These are phyloP conservation scores for Alces alces DNA, from an alignment of 2,113 vertebrate genomes.

Conservation along the genomic window DNA sequence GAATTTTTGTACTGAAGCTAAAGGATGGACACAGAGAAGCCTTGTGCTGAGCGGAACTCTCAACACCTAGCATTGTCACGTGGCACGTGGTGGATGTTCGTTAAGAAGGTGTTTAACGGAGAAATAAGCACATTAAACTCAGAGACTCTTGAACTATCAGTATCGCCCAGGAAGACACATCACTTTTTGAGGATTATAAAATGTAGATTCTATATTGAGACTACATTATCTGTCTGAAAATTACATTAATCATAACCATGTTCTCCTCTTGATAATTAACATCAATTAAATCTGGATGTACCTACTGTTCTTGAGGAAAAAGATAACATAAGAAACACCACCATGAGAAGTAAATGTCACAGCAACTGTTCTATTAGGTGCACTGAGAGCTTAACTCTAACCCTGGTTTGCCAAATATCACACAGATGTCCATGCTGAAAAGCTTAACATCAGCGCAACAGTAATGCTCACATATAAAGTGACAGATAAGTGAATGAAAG, in stretches of 20 bases:
- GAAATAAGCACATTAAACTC: not conserved
- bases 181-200: slow-evolving; percentile 84
- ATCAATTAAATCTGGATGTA: not conserved
- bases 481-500: slow-evolving; percentile 90
- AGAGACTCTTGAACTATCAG: not conserved
- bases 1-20: not conserved
- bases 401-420: not conserved
- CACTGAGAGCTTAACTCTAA: not conserved
- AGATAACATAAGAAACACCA: not conserved
- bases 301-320: not conserved
- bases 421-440: not conserved
- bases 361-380: not conserved
- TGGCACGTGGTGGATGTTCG: rapidly evolving
- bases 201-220: not conserved
- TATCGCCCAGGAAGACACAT: slow-evolving; percentile 76
- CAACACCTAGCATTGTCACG: not conserved
- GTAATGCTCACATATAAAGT: slow-evolving; percentile 67
- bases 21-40: not conserved
- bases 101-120: not conserved
- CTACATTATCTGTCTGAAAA: not conserved
- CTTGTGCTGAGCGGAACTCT: not conserved
- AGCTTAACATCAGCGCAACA: not conserved
- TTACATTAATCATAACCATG: not conserved
- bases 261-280: not conserved
- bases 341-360: not conserved